Percentiles rank a stretch among this genome's conserved stretches.
Evolutionary conservation across 2,113 vertebrate genomes (phyloP).

Genomic region (Pitta sordida): DNA sequence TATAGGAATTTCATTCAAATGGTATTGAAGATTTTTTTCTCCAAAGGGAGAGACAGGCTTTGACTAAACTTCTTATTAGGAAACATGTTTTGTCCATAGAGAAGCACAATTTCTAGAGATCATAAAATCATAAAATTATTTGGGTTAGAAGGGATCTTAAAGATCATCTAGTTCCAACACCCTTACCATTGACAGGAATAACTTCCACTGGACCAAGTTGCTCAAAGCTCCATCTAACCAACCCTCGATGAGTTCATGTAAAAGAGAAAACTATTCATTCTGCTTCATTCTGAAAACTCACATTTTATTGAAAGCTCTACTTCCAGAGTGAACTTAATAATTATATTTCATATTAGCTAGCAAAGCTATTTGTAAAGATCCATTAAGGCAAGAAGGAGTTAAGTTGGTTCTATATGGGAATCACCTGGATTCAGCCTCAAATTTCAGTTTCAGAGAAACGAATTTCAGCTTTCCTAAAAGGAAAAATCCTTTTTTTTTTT

Average conservation of each 20-base stretch:
- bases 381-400: background rate
- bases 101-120: background rate
- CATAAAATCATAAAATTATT: background rate
- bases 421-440: background rate
- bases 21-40: background rate
- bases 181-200: background rate
- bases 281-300: fast-evolving
- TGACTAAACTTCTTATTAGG: background rate
- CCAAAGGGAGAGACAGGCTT: background rate
- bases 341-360: background rate
- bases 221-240: background rate
- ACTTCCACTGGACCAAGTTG: background rate
- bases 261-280: background rate
- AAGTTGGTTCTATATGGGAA: background rate
- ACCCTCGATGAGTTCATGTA: background rate
- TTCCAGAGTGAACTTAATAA: background rate
- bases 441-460: background rate
- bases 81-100: background rate
- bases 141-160: background rate
- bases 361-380: background rate
- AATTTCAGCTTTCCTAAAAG: background rate
- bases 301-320: background rate
- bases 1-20: background rate
- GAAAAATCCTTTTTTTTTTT: no score
- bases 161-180: background rate